Evolutionary conservation across 2,888 invertebrate genomes (phyloP).

Genomic region (Lochmaea crataegi): DNA sequence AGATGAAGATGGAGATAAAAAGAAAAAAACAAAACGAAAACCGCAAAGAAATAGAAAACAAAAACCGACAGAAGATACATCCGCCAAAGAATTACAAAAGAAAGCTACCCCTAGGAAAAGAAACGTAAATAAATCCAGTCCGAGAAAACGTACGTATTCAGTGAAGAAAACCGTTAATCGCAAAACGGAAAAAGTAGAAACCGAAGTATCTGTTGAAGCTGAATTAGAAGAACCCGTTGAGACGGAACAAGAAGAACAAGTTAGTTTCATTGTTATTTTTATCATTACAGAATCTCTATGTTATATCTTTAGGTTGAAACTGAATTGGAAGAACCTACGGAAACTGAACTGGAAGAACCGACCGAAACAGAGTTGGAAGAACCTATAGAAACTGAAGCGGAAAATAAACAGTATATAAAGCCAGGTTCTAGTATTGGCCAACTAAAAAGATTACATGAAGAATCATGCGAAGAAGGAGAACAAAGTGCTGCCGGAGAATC

Average conservation of each 20-base stretch:
- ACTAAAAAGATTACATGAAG: constrained; percentile 46
- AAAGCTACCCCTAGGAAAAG: constrained; percentile 27
- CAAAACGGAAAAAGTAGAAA: constrained; percentile 34
- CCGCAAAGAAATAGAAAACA: constrained; percentile 44
- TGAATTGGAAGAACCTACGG: constrained; percentile 29
- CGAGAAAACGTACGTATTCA: constrained; percentile 44
- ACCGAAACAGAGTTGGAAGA: constrained; percentile 29
- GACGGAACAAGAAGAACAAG: constrained; percentile 33
- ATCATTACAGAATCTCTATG: background rate
- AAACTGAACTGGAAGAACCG: constrained; percentile 33
- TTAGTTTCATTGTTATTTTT: background rate
- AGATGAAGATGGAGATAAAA: constrained; percentile 57
- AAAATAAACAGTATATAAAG: constrained; percentile 34
- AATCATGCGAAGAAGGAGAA: constrained; percentile 54
- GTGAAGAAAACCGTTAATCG: constrained; percentile 35
- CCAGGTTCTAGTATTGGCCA: constrained; percentile 43
- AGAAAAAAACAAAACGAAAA: constrained; percentile 50
- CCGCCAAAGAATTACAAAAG: constrained; percentile 26
- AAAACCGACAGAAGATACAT: constrained; percentile 25
- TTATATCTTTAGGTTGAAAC: constrained; percentile 4
- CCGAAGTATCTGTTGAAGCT: constrained; percentile 1
- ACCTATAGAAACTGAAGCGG: constrained; percentile 26
- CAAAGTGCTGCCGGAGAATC: constrained; percentile 54
- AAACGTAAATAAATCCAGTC: constrained; percentile 37
- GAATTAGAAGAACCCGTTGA: constrained; percentile 30